A percentile compares a stretch with the other conserved stretches of the same genome.
phyloP scores from a whole-genome alignment of 2,888 invertebrate genomes.

The Adela reaumurella region DNA sequence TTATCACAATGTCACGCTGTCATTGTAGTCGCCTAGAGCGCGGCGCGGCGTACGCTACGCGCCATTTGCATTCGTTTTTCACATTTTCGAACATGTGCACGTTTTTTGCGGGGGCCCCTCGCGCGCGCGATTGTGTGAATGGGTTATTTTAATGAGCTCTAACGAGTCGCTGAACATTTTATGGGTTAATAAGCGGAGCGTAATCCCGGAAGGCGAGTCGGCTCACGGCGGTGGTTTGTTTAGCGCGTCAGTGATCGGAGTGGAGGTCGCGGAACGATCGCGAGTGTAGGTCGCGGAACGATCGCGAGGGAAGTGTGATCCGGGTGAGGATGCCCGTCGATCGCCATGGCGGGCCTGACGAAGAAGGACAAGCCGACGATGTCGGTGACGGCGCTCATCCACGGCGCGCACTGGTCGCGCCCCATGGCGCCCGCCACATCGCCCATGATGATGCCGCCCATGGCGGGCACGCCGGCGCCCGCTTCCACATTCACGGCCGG shows the following conservation, averaged over 20 bases:
- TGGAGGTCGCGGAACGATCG: too few species aligned
- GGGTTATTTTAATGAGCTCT: background rate
- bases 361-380: conserved; percentile 86
- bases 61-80: background rate
- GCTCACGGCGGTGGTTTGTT: too few species aligned
- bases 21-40: background rate
- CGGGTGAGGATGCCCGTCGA: conserved; percentile 45
- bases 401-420: conserved; percentile 64
- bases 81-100: background rate
- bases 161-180: background rate
- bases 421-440: conserved; percentile 43
- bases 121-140: background rate
- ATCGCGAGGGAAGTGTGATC: conserved; percentile 16
- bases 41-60: background rate
- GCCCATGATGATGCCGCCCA: conserved; percentile 26
- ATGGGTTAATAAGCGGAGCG: background rate
- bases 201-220: background rate
- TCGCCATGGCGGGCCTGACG: conserved; percentile 61
- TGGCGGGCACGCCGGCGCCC: conserved; percentile 28
- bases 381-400: conserved; percentile 80
- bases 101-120: background rate
- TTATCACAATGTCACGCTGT: background rate
- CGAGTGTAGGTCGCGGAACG: too few species aligned
- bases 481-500: conserved; percentile 26
- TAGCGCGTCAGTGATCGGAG: too few species aligned